phyloP scores from a whole-genome alignment of 2,888 invertebrate genomes.

The Matsumyia berberina region DNA sequence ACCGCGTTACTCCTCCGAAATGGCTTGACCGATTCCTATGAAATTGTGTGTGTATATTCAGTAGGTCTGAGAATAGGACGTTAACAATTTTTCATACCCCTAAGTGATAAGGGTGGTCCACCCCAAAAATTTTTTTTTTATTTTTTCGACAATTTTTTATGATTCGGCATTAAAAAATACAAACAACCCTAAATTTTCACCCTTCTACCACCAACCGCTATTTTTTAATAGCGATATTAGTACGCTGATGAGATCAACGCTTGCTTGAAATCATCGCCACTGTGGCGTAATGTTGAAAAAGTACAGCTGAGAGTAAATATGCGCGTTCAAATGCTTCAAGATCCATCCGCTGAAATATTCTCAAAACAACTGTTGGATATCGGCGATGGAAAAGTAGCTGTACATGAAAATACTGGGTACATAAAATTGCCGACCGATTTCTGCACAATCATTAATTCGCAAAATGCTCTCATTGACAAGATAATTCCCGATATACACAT shows the following conservation, averaged over 20 bases:
- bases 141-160: no score
- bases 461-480: no score
- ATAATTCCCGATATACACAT: neutral
- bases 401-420: no score
- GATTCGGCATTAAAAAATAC: no score
- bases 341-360: conserved; percentile 10
- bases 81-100: neutral
- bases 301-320: neutral
- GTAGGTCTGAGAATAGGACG: neutral
- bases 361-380: conserved; percentile 8
- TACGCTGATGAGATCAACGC: neutral
- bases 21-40: conserved; percentile 1
- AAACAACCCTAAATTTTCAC: no score
- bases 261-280: conserved; percentile 12
- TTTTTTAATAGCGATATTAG: no score
- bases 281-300: conserved; percentile 12
- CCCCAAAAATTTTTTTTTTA: no score
- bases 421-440: no score
- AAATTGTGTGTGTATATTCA: conserved; percentile 1
- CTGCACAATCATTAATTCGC: no score
- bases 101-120: no score
- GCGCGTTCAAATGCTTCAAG: neutral
- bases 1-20: no score
- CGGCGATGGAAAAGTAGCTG: neutral
- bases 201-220: no score